Base-by-base conservation (phyloP, 2,888 invertebrate genomes). In the Torymus aiolomorphi region DNA sequence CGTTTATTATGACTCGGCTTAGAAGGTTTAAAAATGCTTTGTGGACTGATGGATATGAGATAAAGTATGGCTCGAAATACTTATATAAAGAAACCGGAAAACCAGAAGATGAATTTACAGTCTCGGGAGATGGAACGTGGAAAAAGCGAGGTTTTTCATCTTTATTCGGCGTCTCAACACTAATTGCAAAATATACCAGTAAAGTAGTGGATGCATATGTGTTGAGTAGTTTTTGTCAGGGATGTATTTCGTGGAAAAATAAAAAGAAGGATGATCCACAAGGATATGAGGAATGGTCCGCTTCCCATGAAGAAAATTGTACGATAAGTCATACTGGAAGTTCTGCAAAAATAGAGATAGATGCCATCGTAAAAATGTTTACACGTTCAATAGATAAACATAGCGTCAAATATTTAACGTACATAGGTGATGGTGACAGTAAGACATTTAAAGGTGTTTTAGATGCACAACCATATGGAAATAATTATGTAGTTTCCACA, bases 91-190 rank as follows among this genome's bases (percentile, higher is more conserved):
- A 51, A 10, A 11, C 51, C 11, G 51, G 51, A 11, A 56, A n/a
- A 14, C 56, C 56, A 56, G 3, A 8, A 14, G 13, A 12, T 14
- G 12, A 56, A 56, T 84, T 84, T n/a, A 84, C 78, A 72, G 79
- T 84, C 31, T 83, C 82, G 8, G 82, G 82, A 11, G 81, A 83
- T 62, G 79, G 81, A n/a, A 31, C 80, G 16, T 82, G 80, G 82
- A 80, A 80, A 61, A 83, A 82, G 56, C 78, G 79, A 49, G 80
- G 82, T 24, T 83, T 83, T 71, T 83, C 80, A 61, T 83, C 83
- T 79, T 54, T 83, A 52, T 83, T 81, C 75, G 83, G 82, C 31
- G 83, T 83, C 42, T 81, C 83, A 20, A 83, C 84, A 24, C 80
- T 84, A 56, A 82, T 83, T 65, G 83, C 56, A 57, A 79, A 83